Percentiles rank a stretch among this genome's conserved stretches.
phyloP scores from a whole-genome alignment of 1,140 invertebrate species.

The Zaprionus nigranus region DNA sequence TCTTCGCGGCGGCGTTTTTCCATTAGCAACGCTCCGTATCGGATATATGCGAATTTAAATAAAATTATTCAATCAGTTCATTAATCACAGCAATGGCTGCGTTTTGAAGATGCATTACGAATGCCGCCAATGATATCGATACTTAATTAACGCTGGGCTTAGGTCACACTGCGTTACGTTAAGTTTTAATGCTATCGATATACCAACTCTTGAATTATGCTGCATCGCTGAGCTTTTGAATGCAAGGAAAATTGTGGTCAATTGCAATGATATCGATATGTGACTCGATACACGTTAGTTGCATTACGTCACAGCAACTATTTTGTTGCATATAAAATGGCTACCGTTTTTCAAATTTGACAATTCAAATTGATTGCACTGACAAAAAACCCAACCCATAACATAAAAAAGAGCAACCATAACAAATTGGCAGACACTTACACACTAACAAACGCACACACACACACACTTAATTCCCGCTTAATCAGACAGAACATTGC shows the following conservation, averaged over 20 bases:
- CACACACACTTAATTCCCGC: constrained; percentile 75
- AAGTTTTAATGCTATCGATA: constrained; percentile 1
- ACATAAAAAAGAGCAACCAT: constrained; percentile 58
- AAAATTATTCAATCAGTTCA: constrained; percentile 76
- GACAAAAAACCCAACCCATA: constrained; percentile 37
- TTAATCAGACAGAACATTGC: constrained; percentile 74
- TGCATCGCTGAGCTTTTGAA: not conserved
- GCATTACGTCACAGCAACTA: not conserved
- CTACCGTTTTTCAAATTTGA: constrained; percentile 10
- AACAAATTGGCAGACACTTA: constrained; percentile 52
- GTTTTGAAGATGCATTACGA: constrained; percentile 51
- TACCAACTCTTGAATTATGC: not conserved
- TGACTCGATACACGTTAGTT: not conserved
- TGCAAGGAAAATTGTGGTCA: not conserved
- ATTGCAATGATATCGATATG: not conserved
- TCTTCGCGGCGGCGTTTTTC: constrained; percentile 66
- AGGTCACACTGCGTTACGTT: not conserved
- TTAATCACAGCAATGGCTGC: constrained; percentile 63
- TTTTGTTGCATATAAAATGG: not conserved
- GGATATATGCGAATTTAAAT: constrained; percentile 82
- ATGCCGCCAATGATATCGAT: constrained; percentile 50
- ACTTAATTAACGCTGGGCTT: constrained; percentile 16
- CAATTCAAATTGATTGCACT: constrained; percentile 34
- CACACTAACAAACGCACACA: not conserved
- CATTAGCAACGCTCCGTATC: constrained; percentile 72